phyloP scores from a whole-genome alignment of 2,888 invertebrate genomes.

The Alitta virens region DNA sequence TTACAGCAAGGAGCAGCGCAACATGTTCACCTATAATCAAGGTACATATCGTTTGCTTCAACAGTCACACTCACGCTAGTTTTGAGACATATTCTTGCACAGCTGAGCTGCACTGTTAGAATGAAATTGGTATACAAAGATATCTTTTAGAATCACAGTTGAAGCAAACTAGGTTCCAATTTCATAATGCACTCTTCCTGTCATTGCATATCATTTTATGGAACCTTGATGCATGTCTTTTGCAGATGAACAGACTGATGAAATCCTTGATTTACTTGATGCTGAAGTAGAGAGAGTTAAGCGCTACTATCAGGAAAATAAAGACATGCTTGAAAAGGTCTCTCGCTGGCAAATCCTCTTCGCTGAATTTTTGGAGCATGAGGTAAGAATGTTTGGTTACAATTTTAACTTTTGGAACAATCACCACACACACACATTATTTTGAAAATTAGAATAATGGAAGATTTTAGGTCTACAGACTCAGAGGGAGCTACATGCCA shows the following conservation, averaged over 20 bases:
- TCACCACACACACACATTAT: neutral
- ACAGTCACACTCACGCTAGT: too few species aligned
- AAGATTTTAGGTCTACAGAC: too few species aligned
- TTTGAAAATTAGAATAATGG: neutral
- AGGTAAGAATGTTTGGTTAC: constrained; percentile 57
- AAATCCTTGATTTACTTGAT: constrained; percentile 76
- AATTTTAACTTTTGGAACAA: neutral
- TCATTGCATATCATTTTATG: too few species aligned
- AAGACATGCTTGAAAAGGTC: constrained; percentile 60
- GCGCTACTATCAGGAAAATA: constrained; percentile 48
- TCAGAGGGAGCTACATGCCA: too few species aligned
- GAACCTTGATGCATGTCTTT: too few species aligned
- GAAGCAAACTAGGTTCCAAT: too few species aligned
- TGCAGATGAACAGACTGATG: constrained; percentile 72
- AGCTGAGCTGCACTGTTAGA: too few species aligned
- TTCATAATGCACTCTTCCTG: too few species aligned
- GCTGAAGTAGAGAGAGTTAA: constrained; percentile 70
- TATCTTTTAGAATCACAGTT: too few species aligned
- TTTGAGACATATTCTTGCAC: too few species aligned
- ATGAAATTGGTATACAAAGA: too few species aligned
- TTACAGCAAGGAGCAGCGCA: constrained; percentile 59
- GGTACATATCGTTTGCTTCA: too few species aligned
- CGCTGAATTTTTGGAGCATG: constrained; percentile 73
- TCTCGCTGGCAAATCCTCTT: constrained; percentile 67
- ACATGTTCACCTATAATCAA: constrained; percentile 31